Base-by-base conservation (phyloP, 2,113 vertebrate species). In the Ranitomeya variabilis region DNA sequence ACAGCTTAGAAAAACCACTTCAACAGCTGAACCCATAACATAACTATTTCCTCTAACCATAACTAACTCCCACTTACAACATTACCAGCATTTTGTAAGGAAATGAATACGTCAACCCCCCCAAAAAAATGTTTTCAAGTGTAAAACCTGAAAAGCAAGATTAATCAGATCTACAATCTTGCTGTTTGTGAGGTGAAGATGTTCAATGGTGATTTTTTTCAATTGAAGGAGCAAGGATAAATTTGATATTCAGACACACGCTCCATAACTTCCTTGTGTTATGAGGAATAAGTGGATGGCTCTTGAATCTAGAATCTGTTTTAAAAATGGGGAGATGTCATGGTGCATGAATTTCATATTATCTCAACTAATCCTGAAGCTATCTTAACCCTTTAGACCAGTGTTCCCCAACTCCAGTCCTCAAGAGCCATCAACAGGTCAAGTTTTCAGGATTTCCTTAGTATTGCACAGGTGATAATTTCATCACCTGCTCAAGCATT, bases 331-430 rank as follows among this genome's bases (percentile, higher is more conserved):
- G 18, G 31, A 51, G 73, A 52, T 76, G 31, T 52, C 73, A 5
- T 21, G 52, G 73, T 74, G 37, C 73, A 52, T 76, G 73, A 76
- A 76, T 76, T 74, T 51, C 52, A 76, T 76, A 76, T 76, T 52
- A 52, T 76, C 73, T 76, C 18, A 21, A 16, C 69, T 37, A 26
- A 37, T 37, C 16, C 18, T 52, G 45, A 37, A 51, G 73, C 37
- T 76, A 51, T 52, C 51, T 76, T 76, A 76, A 76, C 73, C 16
- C 21, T 52, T 76, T 52, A 76, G 73, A 52, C n/a, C n/a, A n/a
- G n/a, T n/a, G n/a, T n/a, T n/a, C n/a, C n/a, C n/a, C n/a, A n/a
- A n/a, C n/a, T n/a, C n/a, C n/a, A n/a, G n/a, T n/a, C n/a, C n/a
- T n/a, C n/a, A n/a, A n/a, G n/a, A n/a, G n/a, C n/a, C n/a, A n/a